Evolutionary conservation across 2,113 vertebrate species (phyloP).

Genomic region (Sceloporus undulatus): DNA sequence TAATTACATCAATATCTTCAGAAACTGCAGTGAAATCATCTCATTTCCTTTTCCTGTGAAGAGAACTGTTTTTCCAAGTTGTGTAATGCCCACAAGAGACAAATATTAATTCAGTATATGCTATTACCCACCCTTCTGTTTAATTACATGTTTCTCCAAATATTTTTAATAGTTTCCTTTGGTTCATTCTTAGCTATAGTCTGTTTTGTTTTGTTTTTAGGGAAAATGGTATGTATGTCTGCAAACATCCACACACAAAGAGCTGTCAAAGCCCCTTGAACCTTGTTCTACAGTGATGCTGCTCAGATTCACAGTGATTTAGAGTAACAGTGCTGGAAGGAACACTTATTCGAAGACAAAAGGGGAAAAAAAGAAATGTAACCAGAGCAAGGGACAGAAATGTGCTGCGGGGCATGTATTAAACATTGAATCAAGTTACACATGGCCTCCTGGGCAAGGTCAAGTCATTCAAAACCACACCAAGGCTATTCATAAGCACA

Average conservation of each 20-base stretch:
- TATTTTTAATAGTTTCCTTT: background rate
- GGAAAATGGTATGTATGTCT: too few species aligned
- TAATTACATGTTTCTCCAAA: background rate
- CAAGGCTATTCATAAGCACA: background rate
- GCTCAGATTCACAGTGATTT: background rate
- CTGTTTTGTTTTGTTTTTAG: background rate
- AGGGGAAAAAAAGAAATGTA: constrained; percentile 24
- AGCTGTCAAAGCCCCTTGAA: background rate
- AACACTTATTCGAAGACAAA: background rate
- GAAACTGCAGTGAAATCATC: constrained; percentile 18
- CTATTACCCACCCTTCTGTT: background rate
- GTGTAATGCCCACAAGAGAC: background rate
- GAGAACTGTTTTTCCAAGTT: background rate
- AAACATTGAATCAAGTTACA: background rate
- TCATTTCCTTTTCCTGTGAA: constrained; percentile 23
- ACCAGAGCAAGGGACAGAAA: rapidly evolving
- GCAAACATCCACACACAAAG: background rate
- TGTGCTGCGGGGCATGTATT: background rate
- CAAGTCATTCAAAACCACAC: background rate
- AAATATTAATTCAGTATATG: background rate
- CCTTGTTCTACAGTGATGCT: background rate
- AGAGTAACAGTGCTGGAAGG: background rate
- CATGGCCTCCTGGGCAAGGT: background rate
- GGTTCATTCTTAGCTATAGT: background rate
- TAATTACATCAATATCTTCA: constrained; percentile 18